Conservation (phyloP, 2,888 invertebrate species). For the Ophion costatus region DNA sequence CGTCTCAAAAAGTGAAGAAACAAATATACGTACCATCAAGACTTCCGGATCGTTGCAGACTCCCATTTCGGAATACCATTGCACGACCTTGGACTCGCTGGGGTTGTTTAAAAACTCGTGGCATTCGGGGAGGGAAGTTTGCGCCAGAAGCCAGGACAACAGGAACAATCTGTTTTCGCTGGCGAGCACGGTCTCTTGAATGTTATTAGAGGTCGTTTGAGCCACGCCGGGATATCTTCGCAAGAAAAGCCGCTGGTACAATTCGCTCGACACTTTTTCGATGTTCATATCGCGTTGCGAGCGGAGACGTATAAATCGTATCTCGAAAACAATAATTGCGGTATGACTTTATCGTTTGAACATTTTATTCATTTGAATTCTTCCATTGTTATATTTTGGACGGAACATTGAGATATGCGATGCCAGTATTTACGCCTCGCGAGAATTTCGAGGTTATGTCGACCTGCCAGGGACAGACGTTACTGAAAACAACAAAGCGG, state of each 20-base stretch:
- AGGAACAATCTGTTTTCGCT: constrained; percentile 73
- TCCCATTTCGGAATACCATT: constrained; percentile 75
- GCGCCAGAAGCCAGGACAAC: constrained; percentile 74
- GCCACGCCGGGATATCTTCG: constrained; percentile 76
- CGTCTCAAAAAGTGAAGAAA: background rate
- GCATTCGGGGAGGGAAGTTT: constrained; percentile 59
- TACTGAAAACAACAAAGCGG: background rate
- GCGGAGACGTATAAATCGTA: background rate
- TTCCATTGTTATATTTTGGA: background rate
- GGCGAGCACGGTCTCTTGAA: constrained; percentile 69
- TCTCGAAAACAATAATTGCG: background rate
- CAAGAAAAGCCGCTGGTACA: constrained; percentile 72
- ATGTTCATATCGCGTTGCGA: constrained; percentile 53
- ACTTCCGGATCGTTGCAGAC: constrained; percentile 70
- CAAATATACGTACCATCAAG: constrained; percentile 71
- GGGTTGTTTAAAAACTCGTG: constrained; percentile 63
- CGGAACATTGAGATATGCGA: background rate
- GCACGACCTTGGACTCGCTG: constrained; percentile 66
- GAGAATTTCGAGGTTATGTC: background rate
- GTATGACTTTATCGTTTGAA: background rate
- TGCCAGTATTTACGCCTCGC: background rate
- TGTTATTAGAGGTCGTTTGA: constrained; percentile 67
- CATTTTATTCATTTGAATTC: background rate
- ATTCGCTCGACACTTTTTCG: constrained; percentile 65
- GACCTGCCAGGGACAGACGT: background rate